A percentile compares a stretch with the other conserved stretches of the same genome.
These are phyloP conservation scores for Zelleria hepariella DNA, from an alignment of 2,888 invertebrate genomes.

Conservation along the genomic window DNA sequence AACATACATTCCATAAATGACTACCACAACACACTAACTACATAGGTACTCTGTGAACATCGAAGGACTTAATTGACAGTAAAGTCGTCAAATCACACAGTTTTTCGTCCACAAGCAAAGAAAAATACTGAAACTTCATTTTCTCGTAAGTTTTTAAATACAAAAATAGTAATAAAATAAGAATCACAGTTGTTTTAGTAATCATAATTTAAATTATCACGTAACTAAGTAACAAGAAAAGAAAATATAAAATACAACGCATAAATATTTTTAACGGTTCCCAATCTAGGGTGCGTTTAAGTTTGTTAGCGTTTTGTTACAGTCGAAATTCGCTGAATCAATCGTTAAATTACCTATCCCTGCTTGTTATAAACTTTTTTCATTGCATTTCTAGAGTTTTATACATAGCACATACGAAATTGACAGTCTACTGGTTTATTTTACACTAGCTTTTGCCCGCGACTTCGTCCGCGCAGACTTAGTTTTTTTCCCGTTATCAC, in stretches of 20 bases:
- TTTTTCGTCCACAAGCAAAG: not conserved
- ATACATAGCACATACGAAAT: no score
- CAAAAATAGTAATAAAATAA: slow-evolving; percentile 25
- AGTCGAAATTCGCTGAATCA: no score
- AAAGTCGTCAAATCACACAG: not conserved
- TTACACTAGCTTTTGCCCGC: no score
- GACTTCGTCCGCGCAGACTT: no score
- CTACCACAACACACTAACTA: slow-evolving; percentile 2
- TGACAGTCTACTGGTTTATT: no score
- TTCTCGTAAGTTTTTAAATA: not conserved
- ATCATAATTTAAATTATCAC: slow-evolving; percentile 45
- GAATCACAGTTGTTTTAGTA: slow-evolving; percentile 60
- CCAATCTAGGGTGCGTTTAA: not conserved
- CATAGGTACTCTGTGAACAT: not conserved
- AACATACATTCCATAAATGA: slow-evolving; percentile 39
- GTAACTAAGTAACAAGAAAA: slow-evolving; percentile 32
- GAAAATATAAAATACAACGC: slow-evolving; percentile 22
- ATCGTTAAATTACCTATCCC: no score
- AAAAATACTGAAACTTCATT: not conserved
- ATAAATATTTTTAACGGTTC: not conserved
- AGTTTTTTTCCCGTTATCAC: no score
- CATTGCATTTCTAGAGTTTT: no score
- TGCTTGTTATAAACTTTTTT: no score
- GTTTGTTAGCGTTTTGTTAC: slow-evolving; percentile 1
- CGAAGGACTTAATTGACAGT: not conserved